A percentile compares a stretch with the other conserved stretches of the same genome.
Evolutionary conservation across 2,113 vertebrate genomes (phyloP).

Genomic region (Catharus minimus): DNA sequence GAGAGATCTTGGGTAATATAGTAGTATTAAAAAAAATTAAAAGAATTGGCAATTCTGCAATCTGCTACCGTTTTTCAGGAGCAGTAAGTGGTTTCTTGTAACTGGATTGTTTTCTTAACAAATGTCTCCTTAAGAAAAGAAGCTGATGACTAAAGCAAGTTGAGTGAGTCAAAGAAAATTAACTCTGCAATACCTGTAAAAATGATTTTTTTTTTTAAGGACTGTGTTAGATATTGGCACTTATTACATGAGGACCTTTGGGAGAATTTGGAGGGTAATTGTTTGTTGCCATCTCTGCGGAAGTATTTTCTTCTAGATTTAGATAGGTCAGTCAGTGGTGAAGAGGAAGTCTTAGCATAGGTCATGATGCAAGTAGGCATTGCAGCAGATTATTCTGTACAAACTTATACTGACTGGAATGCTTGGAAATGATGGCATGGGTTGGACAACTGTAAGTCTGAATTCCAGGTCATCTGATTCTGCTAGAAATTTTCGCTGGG

Average conservation of each 20-base stretch:
- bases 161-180: not conserved
- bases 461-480: not conserved
- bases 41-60: not conserved
- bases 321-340: not conserved
- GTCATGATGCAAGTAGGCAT: not conserved
- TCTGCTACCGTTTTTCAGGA: not conserved
- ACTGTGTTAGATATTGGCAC: not conserved
- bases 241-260: not conserved
- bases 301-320: not conserved
- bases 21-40: not conserved
- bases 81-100: not conserved
- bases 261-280: not conserved
- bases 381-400: not conserved
- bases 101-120: not conserved
- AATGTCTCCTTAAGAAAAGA: not conserved
- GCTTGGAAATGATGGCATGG: not conserved
- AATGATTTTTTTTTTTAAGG: not conserved
- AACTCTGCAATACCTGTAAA: not conserved
- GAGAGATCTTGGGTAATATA: not conserved
- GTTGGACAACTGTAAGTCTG: not conserved
- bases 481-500: not conserved
- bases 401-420: not conserved
- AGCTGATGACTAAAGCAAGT: not conserved
- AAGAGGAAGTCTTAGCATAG: not conserved
- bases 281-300: not conserved